Evolutionary conservation across 2,888 invertebrate species (phyloP), one percentile per base, ranked within the genome.

Genomic region (Drosophila nigricruria): DNA sequence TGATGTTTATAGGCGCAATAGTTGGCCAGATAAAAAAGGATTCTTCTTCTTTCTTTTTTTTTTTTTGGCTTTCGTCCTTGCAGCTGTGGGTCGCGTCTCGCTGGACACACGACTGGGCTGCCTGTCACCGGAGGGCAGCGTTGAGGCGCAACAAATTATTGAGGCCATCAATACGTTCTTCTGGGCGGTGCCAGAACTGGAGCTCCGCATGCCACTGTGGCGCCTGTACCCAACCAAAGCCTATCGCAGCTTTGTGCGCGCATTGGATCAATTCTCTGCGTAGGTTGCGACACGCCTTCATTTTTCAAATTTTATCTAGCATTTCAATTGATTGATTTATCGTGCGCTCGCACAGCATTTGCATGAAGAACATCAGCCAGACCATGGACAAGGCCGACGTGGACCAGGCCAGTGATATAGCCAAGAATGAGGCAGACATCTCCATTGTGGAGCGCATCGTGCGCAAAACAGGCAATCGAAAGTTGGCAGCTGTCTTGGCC

Each of bases 101-200:
- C 93, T 98, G 87, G 97, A 97, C 86, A 96, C 96, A 27, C 94
- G 97, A 79, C 93, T 97, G 58, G 97, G 97, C 25, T 97, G 97
- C 92, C 91, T 97, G 50, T 94, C 94, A 64, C 94, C 94, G 18
- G 69, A 93, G 10, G 91, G 93, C 23, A 93, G 93, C 79, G 95
- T 96, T 52, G 96, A 96, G 87, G 95, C 96, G 0, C 95, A 95
- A 90, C 94, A 95, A 90, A 96, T 98, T 91, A 96, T 97, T 70
- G 94, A 95, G 90, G 95, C 96, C 74, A 96, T 96, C 79, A 96
- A 96, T 90, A 94, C 94, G 3, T 96, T 96, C 93, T 96, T 96
- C 88, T 96, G 96, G 93, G 95, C 96, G 78, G 96, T 96, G 20
- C 96, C 96, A 9, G 95, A 95, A 88, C 94, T 96, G 42, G 96